Conservation (phyloP, 2,113 vertebrate species). For the Saimiri boliviensis region DNA sequence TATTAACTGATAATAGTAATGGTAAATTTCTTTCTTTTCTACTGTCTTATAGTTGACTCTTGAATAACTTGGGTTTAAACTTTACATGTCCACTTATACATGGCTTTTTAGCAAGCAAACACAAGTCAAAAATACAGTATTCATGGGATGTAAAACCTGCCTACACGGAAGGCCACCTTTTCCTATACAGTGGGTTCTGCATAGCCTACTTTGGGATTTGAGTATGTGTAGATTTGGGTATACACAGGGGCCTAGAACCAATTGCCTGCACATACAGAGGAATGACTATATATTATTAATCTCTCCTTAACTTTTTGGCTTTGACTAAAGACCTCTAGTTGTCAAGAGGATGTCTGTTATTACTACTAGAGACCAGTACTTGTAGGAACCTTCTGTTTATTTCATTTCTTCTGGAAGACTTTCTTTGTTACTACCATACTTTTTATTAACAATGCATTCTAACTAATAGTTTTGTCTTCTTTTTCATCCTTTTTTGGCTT, state of each 20-base stretch:
- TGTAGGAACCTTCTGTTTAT: not conserved
- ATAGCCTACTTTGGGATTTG: not conserved
- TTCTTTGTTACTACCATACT: not conserved
- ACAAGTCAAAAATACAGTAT: not conserved
- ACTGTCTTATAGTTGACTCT: not conserved
- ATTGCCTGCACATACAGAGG: not conserved
- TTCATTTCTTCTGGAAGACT: not conserved
- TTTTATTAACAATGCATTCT: not conserved
- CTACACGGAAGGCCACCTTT: not conserved
- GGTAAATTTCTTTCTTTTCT: not conserved
- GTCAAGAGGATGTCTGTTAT: not conserved
- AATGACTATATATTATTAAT: not conserved
- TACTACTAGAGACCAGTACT: not conserved
- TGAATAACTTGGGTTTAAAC: not conserved
- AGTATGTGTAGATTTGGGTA: no score
- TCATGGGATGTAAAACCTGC: not conserved
- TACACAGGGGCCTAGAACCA: not conserved
- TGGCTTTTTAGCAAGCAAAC: not conserved
- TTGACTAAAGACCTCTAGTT: not conserved
- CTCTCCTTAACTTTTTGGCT: not conserved
- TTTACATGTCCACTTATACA: not conserved
- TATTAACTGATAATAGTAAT: not conserved
- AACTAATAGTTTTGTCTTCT: not conserved
- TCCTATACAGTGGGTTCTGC: not conserved
- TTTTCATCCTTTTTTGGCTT: not conserved